Evolutionary conservation across 2,888 invertebrate species (phyloP), one percentile per base, ranked within the genome.

Genomic region (Pherbina coryleti): DNA sequence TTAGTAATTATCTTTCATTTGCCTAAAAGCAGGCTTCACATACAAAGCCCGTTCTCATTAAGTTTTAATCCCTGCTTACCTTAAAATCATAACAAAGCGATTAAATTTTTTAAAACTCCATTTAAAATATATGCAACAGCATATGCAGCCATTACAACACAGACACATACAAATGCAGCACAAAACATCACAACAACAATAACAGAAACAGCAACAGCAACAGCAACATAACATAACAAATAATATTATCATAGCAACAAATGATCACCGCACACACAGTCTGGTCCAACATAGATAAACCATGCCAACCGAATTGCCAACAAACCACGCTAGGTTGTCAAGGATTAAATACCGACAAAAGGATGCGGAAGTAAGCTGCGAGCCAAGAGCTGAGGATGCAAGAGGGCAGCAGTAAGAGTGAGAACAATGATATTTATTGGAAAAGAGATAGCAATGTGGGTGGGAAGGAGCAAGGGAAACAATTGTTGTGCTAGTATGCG

Each of bases 171-270:
- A 44, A 37, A 11, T 22, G 9, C 9, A 64, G 31, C n/a, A 14
- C 31, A 28, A 34, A n/a, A n/a, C n/a, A n/a, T n/a, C 64, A 64
- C 25, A 34, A 14, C 25, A 19, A 22, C 44, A 37, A 67, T 22
- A 69, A 71, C 53, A n/a, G n/a, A n/a, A 55, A 55, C 3, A 71
- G 34, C 51, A 51, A 28, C 51, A 53, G 57, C 22, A 51, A 53
- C 14, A 70, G 22, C 19, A 55, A 55, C 55, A 55, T 25, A n/a
- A 60, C 22, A 31, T 31, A 72, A 55, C 72, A 72, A 72, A 72
- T 72, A 60, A 37, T 34, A 72, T 72, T 72, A 72, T 72, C 66
- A 67, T 75, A 67, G 75, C 55, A 75, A 75, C 75, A 75, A 67
- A 66, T 72, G 60, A 72, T 72, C 72, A 60, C 22, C 72, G 37